Conservation (phyloP, 1,140 invertebrate species). For the Cotesia vestalis region DNA sequence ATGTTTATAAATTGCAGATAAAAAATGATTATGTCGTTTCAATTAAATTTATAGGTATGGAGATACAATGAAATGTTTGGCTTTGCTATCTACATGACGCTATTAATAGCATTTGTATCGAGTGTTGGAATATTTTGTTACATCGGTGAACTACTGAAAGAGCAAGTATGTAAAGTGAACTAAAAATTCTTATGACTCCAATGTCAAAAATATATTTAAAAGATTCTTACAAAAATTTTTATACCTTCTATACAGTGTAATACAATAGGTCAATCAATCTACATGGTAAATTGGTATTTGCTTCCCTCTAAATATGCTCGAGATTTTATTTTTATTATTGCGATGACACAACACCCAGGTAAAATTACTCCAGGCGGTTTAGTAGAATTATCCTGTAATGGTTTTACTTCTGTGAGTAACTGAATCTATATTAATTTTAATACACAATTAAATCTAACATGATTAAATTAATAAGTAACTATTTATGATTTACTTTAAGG, state of each 20-base stretch:
- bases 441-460: not conserved
- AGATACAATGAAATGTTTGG: constrained; percentile 25
- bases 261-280: constrained; percentile 19
- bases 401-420: constrained; percentile 44
- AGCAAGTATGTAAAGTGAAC: constrained; percentile 35
- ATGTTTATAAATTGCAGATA: not conserved
- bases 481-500: constrained; percentile 29
- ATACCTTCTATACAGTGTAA: constrained; percentile 21
- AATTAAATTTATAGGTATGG: constrained; percentile 41
- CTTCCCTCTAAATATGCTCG: constrained; percentile 35
- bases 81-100: constrained; percentile 26
- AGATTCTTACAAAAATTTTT: not conserved
- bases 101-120: constrained; percentile 32
- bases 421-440: not conserved
- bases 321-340: constrained; percentile 44
- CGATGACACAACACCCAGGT: constrained; percentile 39
- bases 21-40: no score
- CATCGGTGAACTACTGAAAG: constrained; percentile 45
- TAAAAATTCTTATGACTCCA: no score
- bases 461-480: not conserved
- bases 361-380: constrained; percentile 44
- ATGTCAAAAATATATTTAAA: not conserved
- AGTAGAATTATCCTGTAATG: constrained; percentile 41
- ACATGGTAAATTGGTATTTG: constrained; percentile 43
- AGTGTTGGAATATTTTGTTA: constrained; percentile 49